phyloP scores from a whole-genome alignment of 2,888 invertebrate species.

The Tenthredo livida region DNA sequence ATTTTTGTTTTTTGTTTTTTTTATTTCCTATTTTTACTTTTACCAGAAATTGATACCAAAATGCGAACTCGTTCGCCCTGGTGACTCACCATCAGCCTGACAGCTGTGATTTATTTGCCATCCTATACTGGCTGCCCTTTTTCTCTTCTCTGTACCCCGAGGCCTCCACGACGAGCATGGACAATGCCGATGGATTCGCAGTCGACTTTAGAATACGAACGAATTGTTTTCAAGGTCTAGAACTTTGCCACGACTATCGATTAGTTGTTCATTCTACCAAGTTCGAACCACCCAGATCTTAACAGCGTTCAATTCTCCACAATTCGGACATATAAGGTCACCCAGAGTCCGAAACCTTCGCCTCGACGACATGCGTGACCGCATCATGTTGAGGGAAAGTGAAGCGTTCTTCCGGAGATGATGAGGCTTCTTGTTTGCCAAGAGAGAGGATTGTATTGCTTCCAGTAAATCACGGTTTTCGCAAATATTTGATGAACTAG shows the following conservation, averaged over 20 bases:
- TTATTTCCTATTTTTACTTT: neutral
- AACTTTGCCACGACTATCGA: constrained; percentile 8
- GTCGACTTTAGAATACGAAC: neutral
- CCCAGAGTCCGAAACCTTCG: neutral
- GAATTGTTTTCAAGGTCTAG: neutral
- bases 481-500: neutral
- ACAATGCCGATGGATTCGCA: neutral
- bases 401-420: neutral
- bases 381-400: neutral
- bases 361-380: neutral
- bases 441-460: neutral
- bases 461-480: neutral
- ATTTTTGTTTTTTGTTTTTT: neutral
- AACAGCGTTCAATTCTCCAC: neutral
- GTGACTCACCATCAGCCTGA: constrained; percentile 36
- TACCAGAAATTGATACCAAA: constrained; percentile 51
- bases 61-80: constrained; percentile 40
- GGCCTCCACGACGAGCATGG: neutral
- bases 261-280: neutral
- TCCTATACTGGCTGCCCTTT: constrained; percentile 24
- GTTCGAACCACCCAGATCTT: neutral
- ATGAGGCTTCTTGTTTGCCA: neutral
- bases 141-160: neutral
- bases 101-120: constrained; percentile 52
- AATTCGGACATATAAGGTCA: neutral